Evolutionary conservation across 2,113 vertebrate genomes (phyloP), one percentile per base, ranked within the genome.

Genomic region (Mobula birostris): DNA sequence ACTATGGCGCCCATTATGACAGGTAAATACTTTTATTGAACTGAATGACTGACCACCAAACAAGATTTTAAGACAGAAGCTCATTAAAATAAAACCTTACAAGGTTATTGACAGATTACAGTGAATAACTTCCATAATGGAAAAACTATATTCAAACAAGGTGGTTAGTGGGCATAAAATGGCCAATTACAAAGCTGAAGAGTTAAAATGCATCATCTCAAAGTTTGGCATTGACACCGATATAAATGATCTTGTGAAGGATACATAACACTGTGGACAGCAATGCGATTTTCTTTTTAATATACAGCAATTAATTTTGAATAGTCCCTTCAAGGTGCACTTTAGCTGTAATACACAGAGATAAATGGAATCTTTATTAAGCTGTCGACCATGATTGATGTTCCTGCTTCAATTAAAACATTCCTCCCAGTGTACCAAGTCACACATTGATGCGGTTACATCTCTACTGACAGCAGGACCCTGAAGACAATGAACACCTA

Each of bases 381-480:
- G 70, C 91, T 76, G 70, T 93, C 70, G 1, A 93, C 48, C 68
- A 56, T 76, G 91, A 93, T 76, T 72, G 91, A 93, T 74, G 36
- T 27, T 76, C 91, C 72, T 93, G 36, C 68, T 74, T 74, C 68
- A 93, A 93, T 93, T 93, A 74, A 93, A 76, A 93, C 91, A 48
- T 93, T 76, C 40, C 68, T 74, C 72, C 17, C 27, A 19, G 4
- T 76, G 70, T 74, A 7, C 40, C 90, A 56, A 93, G 91, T 93
- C 70, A 56, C 91, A 74, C 70, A 93, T 90, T 32, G 91, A 93
- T 76, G 48, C 5, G 48, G 88, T 92, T 92, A 40, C 68, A 74
- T 3, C 0, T 74, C 70, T 56, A 74, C 32, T 48, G 70, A 74
- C 91, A 76, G 36, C 68, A 93, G 74, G 70, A 76, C 70, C 91